A percentile compares a stretch with the other conserved stretches of the same genome.
Conservation (phyloP, 1,140 invertebrate genomes). For the Bicyclus anynana region DNA sequence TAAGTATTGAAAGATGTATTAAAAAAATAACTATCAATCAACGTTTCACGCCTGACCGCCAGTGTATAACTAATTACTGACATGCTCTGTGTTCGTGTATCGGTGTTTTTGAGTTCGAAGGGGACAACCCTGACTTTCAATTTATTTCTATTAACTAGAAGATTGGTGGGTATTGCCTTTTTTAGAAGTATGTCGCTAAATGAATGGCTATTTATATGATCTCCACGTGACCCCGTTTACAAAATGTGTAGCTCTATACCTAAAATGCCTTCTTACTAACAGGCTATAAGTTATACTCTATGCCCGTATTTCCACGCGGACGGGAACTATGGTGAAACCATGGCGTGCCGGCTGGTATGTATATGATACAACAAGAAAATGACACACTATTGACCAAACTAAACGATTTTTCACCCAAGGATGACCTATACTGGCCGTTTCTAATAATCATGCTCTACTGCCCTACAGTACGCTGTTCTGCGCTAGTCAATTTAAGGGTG, state of each 20-base stretch:
- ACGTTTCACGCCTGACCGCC: constrained; percentile 16
- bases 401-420: no score
- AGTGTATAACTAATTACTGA: constrained; percentile 20
- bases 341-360: no score
- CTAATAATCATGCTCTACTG: no score
- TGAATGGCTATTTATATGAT: constrained; percentile 3
- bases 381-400: no score
- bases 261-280: not conserved
- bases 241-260: not conserved
- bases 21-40: constrained; percentile 23
- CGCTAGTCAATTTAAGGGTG: no score
- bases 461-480: no score
- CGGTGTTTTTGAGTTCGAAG: constrained; percentile 6
- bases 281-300: no score
- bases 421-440: no score
- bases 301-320: no score
- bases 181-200: not conserved
- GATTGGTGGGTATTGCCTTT: constrained; percentile 10
- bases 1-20: not conserved
- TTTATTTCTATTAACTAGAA: constrained; percentile 13
- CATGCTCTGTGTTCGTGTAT: constrained; percentile 4
- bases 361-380: no score
- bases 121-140: constrained; percentile 25
- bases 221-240: not conserved
- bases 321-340: no score